A percentile compares a stretch with the other conserved stretches of the same genome.
Conservation (phyloP, 1,140 invertebrate species). For the Pseudobourletiella spinata region DNA sequence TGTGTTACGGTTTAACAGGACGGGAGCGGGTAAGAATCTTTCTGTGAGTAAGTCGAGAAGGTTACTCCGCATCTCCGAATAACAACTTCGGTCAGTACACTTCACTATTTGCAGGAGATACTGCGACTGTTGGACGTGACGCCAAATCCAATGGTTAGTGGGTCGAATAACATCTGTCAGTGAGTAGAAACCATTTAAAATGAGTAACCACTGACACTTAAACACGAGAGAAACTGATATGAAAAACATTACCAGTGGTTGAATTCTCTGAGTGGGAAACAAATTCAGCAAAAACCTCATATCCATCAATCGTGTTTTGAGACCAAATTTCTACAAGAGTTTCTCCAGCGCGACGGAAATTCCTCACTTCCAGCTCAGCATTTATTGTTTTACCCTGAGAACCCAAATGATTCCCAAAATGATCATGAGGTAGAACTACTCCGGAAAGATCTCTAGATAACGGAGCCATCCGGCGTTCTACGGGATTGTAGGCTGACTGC, state of each 20-base stretch:
- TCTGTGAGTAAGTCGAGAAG: background rate
- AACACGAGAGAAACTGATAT: background rate
- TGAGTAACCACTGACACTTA: background rate
- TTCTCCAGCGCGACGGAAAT: slow-evolving; percentile 38
- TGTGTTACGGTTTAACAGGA: too few relatives aligned
- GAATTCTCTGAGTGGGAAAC: background rate
- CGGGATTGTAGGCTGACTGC: slow-evolving; percentile 39
- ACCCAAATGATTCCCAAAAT: slow-evolving; percentile 41
- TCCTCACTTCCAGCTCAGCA: slow-evolving; percentile 36
- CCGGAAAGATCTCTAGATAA: slow-evolving; percentile 40
- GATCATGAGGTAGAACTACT: slow-evolving; percentile 40
- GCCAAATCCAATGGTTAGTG: background rate
- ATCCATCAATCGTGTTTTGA: slow-evolving; percentile 37
- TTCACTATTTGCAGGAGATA: slow-evolving; percentile 7
- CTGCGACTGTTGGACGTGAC: slow-evolving; percentile 1
- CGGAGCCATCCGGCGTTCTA: slow-evolving; percentile 41
- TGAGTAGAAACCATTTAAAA: too few relatives aligned
- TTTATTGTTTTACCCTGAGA: slow-evolving; percentile 13
- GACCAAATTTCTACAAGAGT: slow-evolving; percentile 38
- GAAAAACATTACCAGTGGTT: background rate
- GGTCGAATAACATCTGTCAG: background rate
- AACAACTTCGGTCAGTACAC: background rate
- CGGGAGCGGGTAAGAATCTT: background rate
- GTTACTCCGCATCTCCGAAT: background rate
- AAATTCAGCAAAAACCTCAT: slow-evolving; percentile 15